Evolutionary conservation across 2,888 invertebrate species (phyloP).

Genomic region (Carterocephalus palaemon): DNA sequence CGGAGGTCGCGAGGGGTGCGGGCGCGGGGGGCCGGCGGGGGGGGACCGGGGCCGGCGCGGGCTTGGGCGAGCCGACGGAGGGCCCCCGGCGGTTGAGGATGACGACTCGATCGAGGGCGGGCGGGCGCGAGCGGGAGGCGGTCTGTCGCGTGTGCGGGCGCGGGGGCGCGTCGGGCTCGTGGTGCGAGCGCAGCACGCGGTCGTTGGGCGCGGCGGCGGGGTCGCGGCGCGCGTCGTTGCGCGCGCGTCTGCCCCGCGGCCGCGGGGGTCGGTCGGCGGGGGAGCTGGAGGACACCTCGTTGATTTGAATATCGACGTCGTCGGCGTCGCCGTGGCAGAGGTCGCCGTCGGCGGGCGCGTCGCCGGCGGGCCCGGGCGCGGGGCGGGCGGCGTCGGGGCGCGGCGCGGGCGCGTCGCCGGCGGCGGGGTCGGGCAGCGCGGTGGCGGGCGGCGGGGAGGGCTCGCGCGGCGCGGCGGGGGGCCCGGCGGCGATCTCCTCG

Average conservation of each 20-base stretch:
- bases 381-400: slow-evolving; percentile 32
- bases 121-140: slow-evolving; percentile 38
- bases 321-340: slow-evolving; percentile 32
- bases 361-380: slow-evolving; percentile 25
- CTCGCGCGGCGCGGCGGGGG: slow-evolving; percentile 29
- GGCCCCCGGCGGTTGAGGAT: slow-evolving; percentile 54
- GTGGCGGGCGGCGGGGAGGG: slow-evolving; percentile 31
- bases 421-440: slow-evolving; percentile 29
- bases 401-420: slow-evolving; percentile 29
- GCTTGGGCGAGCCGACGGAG: slow-evolving; percentile 31
- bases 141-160: slow-evolving; percentile 53
- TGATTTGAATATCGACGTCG: slow-evolving; percentile 80
- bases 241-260: slow-evolving; percentile 48
- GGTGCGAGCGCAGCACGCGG: slow-evolving; percentile 70
- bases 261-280: slow-evolving; percentile 64
- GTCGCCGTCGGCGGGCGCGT: slow-evolving; percentile 28
- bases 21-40: slow-evolving; percentile 31
- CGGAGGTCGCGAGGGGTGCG: slow-evolving; percentile 27
- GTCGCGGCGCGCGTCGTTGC: slow-evolving; percentile 42
- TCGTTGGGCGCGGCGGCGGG: slow-evolving; percentile 43
- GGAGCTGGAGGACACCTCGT: slow-evolving; percentile 83
- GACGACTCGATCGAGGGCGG: slow-evolving; percentile 53
- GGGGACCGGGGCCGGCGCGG: slow-evolving; percentile 32
- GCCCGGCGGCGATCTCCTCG: slow-evolving; percentile 51
- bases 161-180: slow-evolving; percentile 48